Evolutionary conservation across 2,888 invertebrate genomes (phyloP).

Genomic region (Metalampra italica): DNA sequence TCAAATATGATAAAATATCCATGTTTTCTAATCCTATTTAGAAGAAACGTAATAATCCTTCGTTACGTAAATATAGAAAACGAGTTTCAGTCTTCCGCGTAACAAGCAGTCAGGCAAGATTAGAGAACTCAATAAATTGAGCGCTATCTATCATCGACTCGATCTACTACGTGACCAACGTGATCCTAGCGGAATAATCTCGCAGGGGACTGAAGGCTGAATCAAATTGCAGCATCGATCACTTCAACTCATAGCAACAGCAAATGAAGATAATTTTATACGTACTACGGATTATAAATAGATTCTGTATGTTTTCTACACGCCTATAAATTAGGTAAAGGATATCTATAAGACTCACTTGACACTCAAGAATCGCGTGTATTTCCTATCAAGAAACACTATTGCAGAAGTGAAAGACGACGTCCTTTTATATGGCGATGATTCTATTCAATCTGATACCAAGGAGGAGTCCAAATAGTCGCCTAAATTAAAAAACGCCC

Average conservation of each 20-base stretch:
- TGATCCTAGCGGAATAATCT: background rate
- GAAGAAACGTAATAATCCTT: background rate
- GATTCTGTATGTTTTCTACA: too few species aligned
- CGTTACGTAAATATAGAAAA: background rate
- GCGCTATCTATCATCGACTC: conserved; percentile 5
- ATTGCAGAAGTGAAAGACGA: too few species aligned
- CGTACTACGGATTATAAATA: too few species aligned
- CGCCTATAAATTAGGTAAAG: too few species aligned
- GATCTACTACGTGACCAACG: conserved; percentile 4
- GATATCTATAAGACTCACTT: background rate
- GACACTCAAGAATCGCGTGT: background rate
- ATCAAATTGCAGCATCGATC: background rate
- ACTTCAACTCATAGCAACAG: too few species aligned
- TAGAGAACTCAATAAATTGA: conserved; percentile 3
- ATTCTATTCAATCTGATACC: too few species aligned
- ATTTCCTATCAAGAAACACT: too few species aligned
- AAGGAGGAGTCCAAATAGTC: too few species aligned
- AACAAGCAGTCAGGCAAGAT: background rate
- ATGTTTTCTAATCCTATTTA: too few species aligned
- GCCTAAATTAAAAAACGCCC: too few species aligned
- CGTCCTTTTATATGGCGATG: too few species aligned
- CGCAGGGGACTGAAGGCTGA: background rate
- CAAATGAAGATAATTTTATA: too few species aligned
- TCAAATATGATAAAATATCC: background rate
- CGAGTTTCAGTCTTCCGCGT: conserved; percentile 4